Conservation (phyloP, 2,888 invertebrate genomes). For the Lasioglossum villosulum region DNA sequence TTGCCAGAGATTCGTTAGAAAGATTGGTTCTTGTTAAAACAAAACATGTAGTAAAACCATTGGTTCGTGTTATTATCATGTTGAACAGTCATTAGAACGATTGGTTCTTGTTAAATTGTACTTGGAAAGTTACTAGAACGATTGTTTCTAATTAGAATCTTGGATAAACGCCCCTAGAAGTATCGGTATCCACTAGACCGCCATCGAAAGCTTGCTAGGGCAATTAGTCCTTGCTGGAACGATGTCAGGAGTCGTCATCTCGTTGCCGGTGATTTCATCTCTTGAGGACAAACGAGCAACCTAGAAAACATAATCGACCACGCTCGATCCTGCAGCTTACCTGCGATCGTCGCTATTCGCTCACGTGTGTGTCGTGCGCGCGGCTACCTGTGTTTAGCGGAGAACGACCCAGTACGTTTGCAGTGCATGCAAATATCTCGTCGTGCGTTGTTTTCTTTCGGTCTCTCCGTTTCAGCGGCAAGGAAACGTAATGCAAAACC, state of each 20-base stretch:
- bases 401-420: background rate
- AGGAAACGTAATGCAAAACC: background rate
- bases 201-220: background rate
- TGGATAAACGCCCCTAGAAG: background rate
- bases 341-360: background rate
- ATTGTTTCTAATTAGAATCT: background rate
- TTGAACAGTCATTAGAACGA: background rate
- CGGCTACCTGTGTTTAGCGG: conserved; percentile 9
- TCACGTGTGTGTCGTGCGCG: background rate
- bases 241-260: background rate
- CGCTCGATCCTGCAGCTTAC: background rate
- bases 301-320: conserved; percentile 19
- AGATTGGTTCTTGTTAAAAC: too few species aligned
- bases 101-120: background rate
- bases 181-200: background rate
- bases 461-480: conserved; percentile 24
- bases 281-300: background rate
- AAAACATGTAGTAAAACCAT: too few species aligned
- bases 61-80: too few species aligned
- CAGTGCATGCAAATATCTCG: conserved; percentile 37
- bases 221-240: background rate
- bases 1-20: too few species aligned
- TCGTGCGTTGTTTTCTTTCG: conserved; percentile 38
- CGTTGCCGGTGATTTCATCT: background rate
- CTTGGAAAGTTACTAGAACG: background rate